Evolutionary conservation across 2,888 invertebrate species (phyloP), one percentile per base, ranked within the genome.

Genomic region (Petrophora chlorosata): DNA sequence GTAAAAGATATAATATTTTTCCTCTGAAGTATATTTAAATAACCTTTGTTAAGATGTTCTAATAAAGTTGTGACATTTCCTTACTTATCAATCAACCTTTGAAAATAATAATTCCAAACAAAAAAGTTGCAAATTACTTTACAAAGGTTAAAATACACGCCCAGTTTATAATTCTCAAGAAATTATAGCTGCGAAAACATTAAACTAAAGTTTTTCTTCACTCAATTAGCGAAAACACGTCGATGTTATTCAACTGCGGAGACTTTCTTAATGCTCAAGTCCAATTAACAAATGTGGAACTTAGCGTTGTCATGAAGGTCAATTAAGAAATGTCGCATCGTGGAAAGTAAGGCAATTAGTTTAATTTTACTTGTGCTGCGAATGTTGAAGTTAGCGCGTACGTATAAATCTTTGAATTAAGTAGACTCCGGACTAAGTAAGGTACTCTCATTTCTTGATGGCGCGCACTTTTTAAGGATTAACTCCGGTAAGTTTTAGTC

Each of bases 281-380:
- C 70, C 74, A 80, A 79, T 76, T 76, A 76, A 74, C 76, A 73
- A 77, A 76, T 73, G 75, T 76, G 70, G 61, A 74, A 78, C 70
- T 79, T 76, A 65, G 68, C 70, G 61, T 61, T 67, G 70, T 74
- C 67, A 65, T 64, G 61, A 65, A 69, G 73, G 72, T 76, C 76
- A 73, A 81, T 80, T 79, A 79, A 65, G 70, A 69, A 69, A 70
- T 72, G 70, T 73, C 70, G 63, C 59, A 55, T 63, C 56, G 58
- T 56, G 70, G 64, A 67, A 66, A 70, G 68, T 70, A 71, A 61
- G 55, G 56, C 63, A 73, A 78, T 77, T 74, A 73, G 70, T 66
- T 64, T 71, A 67, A 73, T 71, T 76, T 65, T 65, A 74, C 66
- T 76, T 68, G 40, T 17, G 35, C 49, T 43, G 17, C 28, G 35